Percentiles rank a stretch among this genome's conserved stretches.
Evolutionary conservation across 2,113 vertebrate species (phyloP).

Genomic region (Cavia porcellus): DNA sequence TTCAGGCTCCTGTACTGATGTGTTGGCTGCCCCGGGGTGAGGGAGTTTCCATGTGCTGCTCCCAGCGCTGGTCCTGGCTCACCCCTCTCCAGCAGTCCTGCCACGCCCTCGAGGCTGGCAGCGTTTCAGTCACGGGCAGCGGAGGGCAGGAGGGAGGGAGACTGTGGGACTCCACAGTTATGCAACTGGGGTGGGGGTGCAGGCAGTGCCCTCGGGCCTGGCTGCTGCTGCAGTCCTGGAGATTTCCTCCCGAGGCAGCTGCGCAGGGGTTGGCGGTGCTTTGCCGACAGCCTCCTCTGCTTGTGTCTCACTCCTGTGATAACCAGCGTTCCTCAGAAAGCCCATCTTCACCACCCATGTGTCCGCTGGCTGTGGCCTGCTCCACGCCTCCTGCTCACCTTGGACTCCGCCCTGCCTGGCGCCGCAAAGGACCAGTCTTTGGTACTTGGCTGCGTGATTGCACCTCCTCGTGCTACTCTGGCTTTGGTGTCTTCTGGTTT

Average conservation of each 20-base stretch:
- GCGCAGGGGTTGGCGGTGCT: not conserved
- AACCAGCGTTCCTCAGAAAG: not conserved
- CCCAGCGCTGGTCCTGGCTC: not conserved
- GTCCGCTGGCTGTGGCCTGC: not conserved
- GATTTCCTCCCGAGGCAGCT: not conserved
- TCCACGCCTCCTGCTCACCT: not conserved
- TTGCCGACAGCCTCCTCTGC: not conserved
- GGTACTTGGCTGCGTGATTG: not conserved
- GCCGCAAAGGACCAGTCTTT: not conserved
- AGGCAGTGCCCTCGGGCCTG: not conserved
- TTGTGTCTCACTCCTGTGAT: not conserved
- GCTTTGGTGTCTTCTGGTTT: not conserved
- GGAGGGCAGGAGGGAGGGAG: not conserved
- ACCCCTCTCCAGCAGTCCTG: not conserved
- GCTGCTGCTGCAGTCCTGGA: not conserved
- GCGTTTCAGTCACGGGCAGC: not conserved
- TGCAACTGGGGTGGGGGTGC: not conserved
- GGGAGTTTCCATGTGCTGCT: conserved; percentile 12
- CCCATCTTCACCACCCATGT: not conserved
- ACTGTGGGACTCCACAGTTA: not conserved
- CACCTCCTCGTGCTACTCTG: not conserved
- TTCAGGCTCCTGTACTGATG: not conserved
- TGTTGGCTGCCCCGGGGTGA: not conserved
- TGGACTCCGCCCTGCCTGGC: not conserved
- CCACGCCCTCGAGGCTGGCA: not conserved